Conservation (phyloP, 2,888 invertebrate genomes). For the Tenthredo mesomela region DNA sequence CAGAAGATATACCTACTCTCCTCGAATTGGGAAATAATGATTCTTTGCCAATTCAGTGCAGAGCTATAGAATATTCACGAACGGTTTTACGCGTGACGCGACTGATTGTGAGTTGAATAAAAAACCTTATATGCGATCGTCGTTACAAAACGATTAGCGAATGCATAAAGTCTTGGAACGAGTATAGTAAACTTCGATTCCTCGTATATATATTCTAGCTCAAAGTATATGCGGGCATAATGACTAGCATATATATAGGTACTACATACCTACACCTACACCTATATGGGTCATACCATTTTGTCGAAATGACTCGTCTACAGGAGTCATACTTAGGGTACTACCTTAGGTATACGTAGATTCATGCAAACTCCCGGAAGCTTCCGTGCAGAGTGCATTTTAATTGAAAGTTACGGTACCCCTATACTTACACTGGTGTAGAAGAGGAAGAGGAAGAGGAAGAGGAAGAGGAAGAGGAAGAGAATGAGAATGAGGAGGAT, state of each 20-base stretch:
- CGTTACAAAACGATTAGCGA: slow-evolving; percentile 50
- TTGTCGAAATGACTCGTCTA: slow-evolving; percentile 35
- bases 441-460: not conserved
- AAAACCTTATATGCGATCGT: slow-evolving; percentile 26
- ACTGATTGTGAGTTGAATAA: not conserved
- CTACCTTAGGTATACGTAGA: slow-evolving; percentile 4
- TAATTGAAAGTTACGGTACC: slow-evolving; percentile 48
- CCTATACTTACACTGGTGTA: not conserved
- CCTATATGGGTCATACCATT: not conserved
- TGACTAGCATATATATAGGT: not conserved
- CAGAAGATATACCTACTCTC: too few species aligned
- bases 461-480: not conserved
- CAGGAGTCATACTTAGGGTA: not conserved
- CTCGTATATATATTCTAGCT: not conserved
- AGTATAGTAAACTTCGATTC: slow-evolving; percentile 14
- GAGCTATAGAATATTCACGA: not conserved
- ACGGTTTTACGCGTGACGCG: not conserved
- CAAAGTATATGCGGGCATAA: not conserved
- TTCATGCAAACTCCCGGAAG: slow-evolving; percentile 34
- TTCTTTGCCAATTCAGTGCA: too few species aligned
- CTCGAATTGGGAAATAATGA: too few species aligned
- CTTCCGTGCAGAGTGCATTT: slow-evolving; percentile 44
- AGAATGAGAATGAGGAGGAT: not conserved
- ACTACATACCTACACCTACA: not conserved
- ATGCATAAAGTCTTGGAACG: not conserved